Percentiles rank a stretch among this genome's conserved stretches.
Conservation (phyloP, 2,797 vertebrate genomes). For the Meda fulgida region DNA sequence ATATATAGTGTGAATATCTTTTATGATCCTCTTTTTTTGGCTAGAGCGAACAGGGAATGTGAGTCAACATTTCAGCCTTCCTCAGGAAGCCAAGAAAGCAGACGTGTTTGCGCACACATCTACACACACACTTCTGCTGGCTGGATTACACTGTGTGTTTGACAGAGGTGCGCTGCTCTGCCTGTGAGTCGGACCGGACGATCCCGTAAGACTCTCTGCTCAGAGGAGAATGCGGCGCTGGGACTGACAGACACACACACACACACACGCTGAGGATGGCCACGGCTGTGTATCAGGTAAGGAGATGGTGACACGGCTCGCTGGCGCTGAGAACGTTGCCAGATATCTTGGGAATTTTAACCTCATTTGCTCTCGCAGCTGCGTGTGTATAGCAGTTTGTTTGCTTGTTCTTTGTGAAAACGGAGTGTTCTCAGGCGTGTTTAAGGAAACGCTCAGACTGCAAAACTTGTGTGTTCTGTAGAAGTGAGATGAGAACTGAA, state of each 20-base stretch:
- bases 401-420: slow-evolving; percentile 58
- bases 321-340: slow-evolving; percentile 35
- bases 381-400: slow-evolving; percentile 41
- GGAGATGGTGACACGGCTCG: slow-evolving; percentile 47
- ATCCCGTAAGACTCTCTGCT: slow-evolving; percentile 32
- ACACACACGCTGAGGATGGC: slow-evolving; percentile 72
- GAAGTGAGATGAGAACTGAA: neutral
- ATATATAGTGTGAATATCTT: slow-evolving; percentile 70
- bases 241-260: slow-evolving; percentile 15
- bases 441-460: slow-evolving; percentile 38
- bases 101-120: slow-evolving; percentile 35
- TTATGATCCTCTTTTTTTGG: slow-evolving; percentile 62
- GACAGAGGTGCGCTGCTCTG: slow-evolving; percentile 29
- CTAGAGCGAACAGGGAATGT: slow-evolving; percentile 54
- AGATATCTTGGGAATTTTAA: slow-evolving; percentile 56
- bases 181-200: slow-evolving; percentile 50
- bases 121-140: slow-evolving; percentile 42
- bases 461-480: neutral
- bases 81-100: slow-evolving; percentile 59
- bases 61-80: slow-evolving; percentile 40
- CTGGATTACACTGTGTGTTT: slow-evolving; percentile 54
- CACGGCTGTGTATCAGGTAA: slow-evolving; percentile 84
- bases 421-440: slow-evolving; percentile 58
- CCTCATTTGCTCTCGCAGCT: slow-evolving; percentile 37
- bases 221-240: slow-evolving; percentile 57